These are phyloP conservation scores for Drosophila putrida DNA, from an alignment of 2,888 invertebrate genomes.

Conservation along the genomic window DNA sequence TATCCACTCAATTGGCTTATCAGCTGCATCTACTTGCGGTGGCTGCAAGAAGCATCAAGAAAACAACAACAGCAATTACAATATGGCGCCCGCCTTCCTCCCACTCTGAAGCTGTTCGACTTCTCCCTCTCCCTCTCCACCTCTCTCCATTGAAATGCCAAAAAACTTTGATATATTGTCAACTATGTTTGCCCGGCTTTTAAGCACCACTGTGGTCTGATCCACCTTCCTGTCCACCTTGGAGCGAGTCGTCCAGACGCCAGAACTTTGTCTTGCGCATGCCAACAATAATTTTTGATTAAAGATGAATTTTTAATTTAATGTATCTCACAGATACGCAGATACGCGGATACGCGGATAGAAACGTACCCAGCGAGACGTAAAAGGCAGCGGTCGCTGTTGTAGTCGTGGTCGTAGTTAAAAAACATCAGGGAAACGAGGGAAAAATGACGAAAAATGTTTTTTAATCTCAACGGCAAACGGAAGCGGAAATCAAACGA, in stretches of 20 bases:
- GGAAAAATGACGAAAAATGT: slow-evolving; percentile 75
- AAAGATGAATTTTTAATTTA: slow-evolving; percentile 85
- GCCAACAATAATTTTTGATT: slow-evolving; percentile 84
- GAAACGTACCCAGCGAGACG: slow-evolving; percentile 62
- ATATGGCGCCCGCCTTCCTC: slow-evolving; percentile 23
- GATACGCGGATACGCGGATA: slow-evolving; percentile 68
- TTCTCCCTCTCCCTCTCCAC: neutral
- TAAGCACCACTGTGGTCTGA: slow-evolving; percentile 38
- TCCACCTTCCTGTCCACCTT: slow-evolving; percentile 24
- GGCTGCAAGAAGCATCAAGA: slow-evolving; percentile 3
- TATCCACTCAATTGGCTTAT: slow-evolving; percentile 20
- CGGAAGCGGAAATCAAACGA: slow-evolving; percentile 85
- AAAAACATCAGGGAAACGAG: slow-evolving; percentile 65
- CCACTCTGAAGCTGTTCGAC: neutral
- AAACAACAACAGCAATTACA: slow-evolving; percentile 43
- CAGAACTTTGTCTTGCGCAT: slow-evolving; percentile 67
- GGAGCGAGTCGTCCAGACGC: slow-evolving; percentile 13
- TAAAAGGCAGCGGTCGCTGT: slow-evolving; percentile 39
- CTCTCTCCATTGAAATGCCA: slow-evolving; percentile 16
- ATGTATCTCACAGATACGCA: slow-evolving; percentile 75
- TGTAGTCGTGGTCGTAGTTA: slow-evolving; percentile 21
- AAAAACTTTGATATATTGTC: slow-evolving; percentile 74
- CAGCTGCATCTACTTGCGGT: slow-evolving; percentile 14
- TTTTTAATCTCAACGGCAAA: slow-evolving; percentile 84
- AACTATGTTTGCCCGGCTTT: slow-evolving; percentile 61